Evolutionary conservation across 1,140 invertebrate genomes (phyloP).

Genomic region (Carposina sasakii): DNA sequence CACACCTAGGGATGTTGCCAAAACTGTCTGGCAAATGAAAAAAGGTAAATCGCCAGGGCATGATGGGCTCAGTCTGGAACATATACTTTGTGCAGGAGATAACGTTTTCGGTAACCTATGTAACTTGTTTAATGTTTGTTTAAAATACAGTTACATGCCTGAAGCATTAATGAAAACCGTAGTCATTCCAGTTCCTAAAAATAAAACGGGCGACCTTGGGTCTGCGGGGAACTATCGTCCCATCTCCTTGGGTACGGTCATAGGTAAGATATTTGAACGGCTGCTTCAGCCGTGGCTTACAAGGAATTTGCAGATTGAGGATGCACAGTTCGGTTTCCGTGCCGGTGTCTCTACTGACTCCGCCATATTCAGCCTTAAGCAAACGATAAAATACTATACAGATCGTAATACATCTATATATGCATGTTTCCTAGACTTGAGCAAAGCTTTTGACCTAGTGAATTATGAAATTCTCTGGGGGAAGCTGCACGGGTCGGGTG

Average conservation of each 20-base stretch:
- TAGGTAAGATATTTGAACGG: not conserved
- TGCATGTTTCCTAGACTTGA: constrained; percentile 7
- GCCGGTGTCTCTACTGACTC: not conserved
- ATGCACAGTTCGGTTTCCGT: not conserved
- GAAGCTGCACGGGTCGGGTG: not conserved
- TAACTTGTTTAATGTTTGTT: constrained; percentile 2
- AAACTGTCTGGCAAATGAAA: not conserved
- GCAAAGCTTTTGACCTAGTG: constrained; percentile 7
- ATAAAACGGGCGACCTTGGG: constrained; percentile 1
- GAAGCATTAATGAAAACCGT: not conserved
- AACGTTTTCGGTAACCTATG: not conserved
- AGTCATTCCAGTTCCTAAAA: not conserved
- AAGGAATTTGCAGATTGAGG: not conserved
- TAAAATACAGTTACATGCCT: not conserved
- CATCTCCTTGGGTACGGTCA: not conserved
- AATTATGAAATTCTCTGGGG: constrained; percentile 4
- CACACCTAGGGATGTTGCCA: not conserved
- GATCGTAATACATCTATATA: too few species aligned
- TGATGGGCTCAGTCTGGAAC: constrained; percentile 3
- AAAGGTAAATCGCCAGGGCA: constrained; percentile 3
- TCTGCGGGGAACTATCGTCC: constrained; percentile 1
- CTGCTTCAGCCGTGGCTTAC: not conserved
- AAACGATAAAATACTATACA: too few species aligned
- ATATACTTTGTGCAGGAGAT: not conserved
- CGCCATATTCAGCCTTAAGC: not conserved